Evolutionary conservation across 2,797 vertebrate species (phyloP).

Genomic region (Eupleurogrammus muticus): DNA sequence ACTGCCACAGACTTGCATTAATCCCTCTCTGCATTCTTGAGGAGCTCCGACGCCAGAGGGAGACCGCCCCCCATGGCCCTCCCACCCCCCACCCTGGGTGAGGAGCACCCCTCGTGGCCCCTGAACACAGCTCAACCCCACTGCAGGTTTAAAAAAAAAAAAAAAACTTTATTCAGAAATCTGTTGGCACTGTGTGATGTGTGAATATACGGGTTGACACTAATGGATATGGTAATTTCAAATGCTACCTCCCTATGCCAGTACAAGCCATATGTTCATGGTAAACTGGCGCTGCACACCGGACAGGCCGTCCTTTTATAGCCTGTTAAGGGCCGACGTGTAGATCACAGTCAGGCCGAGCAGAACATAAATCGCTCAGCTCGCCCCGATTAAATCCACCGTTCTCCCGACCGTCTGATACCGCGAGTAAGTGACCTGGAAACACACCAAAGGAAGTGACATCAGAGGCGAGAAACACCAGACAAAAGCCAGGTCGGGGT

Average conservation of each 20-base stretch:
- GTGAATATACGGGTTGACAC: slow-evolving; percentile 46
- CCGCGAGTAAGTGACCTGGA: slow-evolving; percentile 16
- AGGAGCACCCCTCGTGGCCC: background rate
- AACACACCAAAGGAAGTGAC: slow-evolving; percentile 28
- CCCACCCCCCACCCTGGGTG: slow-evolving; percentile 25
- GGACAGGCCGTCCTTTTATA: slow-evolving; percentile 53
- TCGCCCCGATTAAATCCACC: slow-evolving; percentile 45
- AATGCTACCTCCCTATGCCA: slow-evolving; percentile 47
- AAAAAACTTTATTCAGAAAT: slow-evolving; percentile 40
- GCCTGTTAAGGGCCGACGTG: slow-evolving; percentile 50
- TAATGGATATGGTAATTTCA: slow-evolving; percentile 57
- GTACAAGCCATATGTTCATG: slow-evolving; percentile 59
- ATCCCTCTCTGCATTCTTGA: slow-evolving; percentile 80
- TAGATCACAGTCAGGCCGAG: slow-evolving; percentile 44
- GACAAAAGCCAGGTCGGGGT: background rate
- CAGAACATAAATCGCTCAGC: slow-evolving; percentile 55
- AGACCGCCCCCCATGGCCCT: slow-evolving; percentile 62
- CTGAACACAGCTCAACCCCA: slow-evolving; percentile 2
- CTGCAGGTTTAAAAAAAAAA: slow-evolving; percentile 3
- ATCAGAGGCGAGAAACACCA: slow-evolving; percentile 8
- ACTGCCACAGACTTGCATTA: slow-evolving; percentile 77
- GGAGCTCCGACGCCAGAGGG: slow-evolving; percentile 71
- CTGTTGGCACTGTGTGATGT: slow-evolving; percentile 7
- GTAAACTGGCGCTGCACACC: slow-evolving; percentile 53
- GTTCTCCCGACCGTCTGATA: slow-evolving; percentile 17